Conservation (phyloP, 2,888 invertebrate species). For the Panopea generosa region DNA sequence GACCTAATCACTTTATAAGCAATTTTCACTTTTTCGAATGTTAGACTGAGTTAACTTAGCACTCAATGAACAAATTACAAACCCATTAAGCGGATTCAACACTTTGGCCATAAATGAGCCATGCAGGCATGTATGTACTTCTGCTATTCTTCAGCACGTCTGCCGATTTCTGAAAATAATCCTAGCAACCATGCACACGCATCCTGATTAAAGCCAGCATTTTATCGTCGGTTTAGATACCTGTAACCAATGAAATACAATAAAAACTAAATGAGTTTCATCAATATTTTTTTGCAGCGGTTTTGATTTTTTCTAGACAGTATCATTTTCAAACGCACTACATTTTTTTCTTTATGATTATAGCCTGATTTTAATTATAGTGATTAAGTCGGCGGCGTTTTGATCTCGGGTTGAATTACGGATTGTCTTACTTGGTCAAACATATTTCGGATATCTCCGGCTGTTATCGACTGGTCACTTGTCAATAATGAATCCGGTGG, state of each 20-base stretch:
- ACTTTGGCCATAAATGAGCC: constrained; percentile 26
- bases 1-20: constrained; percentile 19
- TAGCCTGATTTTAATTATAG: not conserved
- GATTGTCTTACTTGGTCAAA: constrained; percentile 35
- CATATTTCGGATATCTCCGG: constrained; percentile 49
- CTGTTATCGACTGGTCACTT: constrained; percentile 54
- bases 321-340: no score
- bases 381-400: constrained; percentile 7
- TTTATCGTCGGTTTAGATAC: no score
- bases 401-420: constrained; percentile 50
- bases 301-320: no score
- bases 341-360: no score
- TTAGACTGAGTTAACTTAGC: not conserved
- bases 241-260: no score
- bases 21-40: constrained; percentile 29
- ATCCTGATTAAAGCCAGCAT: no score
- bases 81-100: constrained; percentile 23
- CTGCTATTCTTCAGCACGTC: no score
- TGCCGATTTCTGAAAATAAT: no score
- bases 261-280: no score
- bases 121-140: constrained; percentile 10
- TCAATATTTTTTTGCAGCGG: no score
- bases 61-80: constrained; percentile 6
- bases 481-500: constrained; percentile 50
- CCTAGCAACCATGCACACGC: no score